phyloP scores from a whole-genome alignment of 2,888 invertebrate species.

The Rhagonycha fulva region DNA sequence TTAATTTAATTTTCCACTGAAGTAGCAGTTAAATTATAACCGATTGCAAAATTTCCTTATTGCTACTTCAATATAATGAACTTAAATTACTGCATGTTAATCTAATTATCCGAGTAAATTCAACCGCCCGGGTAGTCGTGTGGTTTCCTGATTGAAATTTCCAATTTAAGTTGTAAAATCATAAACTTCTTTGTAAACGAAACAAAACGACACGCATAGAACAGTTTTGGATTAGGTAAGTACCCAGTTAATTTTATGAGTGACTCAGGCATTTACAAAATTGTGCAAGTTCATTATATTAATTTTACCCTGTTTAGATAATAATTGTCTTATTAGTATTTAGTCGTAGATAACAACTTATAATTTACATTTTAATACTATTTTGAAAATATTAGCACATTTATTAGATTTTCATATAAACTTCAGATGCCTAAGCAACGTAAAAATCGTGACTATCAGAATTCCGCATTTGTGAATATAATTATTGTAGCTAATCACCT shows the following conservation, averaged over 20 bases:
- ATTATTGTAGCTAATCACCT: conserved; percentile 13
- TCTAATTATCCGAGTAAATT: background rate
- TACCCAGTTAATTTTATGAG: background rate
- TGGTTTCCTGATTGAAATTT: background rate
- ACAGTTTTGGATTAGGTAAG: background rate
- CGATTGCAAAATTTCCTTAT: background rate
- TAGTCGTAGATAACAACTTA: background rate
- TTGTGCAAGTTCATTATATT: background rate
- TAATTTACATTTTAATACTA: background rate
- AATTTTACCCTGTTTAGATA: background rate
- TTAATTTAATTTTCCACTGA: background rate
- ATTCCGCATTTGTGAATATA: background rate
- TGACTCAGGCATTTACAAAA: background rate
- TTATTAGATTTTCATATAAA: background rate
- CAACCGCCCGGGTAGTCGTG: background rate
- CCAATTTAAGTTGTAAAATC: background rate
- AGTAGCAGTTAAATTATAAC: background rate
- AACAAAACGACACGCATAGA: background rate
- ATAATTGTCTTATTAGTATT: background rate
- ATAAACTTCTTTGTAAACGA: background rate
- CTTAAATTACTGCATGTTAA: background rate
- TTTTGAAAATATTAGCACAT: background rate
- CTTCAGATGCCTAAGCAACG: background rate
- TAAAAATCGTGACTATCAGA: background rate
- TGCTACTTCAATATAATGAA: background rate